Conservation (phyloP, 37 sponge, comb jelly and placozoan genomes). For the Crambe crambe region DNA sequence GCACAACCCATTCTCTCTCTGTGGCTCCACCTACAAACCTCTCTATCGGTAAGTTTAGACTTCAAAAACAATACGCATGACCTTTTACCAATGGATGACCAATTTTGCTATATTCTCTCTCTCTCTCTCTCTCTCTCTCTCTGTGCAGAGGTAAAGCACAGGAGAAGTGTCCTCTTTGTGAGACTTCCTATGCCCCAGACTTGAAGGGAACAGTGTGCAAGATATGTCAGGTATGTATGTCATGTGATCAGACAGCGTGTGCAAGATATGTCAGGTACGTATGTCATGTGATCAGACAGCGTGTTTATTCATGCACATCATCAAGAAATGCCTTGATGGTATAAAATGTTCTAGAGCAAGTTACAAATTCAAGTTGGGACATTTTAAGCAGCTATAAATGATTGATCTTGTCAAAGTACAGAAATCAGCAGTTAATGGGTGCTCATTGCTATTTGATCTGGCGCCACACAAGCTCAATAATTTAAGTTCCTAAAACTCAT, state of each 20-base stretch:
- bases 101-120: neutral
- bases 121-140: neutral
- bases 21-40: slow-evolving; percentile 88
- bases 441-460: too few species aligned
- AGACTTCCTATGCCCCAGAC: slow-evolving; percentile 82
- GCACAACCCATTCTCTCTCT: slow-evolving; percentile 91
- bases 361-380: too few species aligned
- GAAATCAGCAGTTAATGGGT: too few species aligned
- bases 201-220: slow-evolving; percentile 84
- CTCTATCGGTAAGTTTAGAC: slow-evolving; percentile 78
- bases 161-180: slow-evolving; percentile 93
- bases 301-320: too few species aligned
- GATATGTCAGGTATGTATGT: slow-evolving; percentile 72
- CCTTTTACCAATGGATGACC: neutral
- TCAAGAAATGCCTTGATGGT: too few species aligned
- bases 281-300: neutral
- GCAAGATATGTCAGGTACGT: slow-evolving; percentile 83
- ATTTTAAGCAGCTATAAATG: too few species aligned
- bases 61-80: neutral
- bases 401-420: too few species aligned
- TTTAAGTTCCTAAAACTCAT: too few species aligned
- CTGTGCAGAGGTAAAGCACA: slow-evolving; percentile 72
- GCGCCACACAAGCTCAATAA: too few species aligned
- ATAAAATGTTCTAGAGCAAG: too few species aligned
- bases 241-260: slow-evolving; percentile 43